Evolutionary conservation across 2,113 vertebrate species (phyloP).

Genomic region (Alouatta palliata): DNA sequence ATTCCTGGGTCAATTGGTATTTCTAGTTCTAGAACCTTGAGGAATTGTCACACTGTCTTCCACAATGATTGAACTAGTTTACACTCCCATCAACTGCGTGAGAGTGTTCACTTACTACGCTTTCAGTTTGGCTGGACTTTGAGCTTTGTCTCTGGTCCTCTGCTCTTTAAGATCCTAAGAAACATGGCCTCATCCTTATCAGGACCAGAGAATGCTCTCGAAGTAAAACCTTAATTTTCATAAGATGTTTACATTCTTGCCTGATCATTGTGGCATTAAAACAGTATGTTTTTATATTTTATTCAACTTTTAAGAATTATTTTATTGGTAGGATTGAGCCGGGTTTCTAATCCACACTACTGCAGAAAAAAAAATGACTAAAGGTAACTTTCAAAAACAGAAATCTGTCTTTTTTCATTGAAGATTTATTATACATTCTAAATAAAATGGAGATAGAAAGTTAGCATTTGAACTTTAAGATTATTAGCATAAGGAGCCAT

Average conservation of each 20-base stretch:
- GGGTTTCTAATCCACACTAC: not conserved
- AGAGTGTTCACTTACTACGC: no score
- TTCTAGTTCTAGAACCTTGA: no score
- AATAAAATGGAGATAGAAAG: not conserved
- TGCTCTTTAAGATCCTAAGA: not conserved
- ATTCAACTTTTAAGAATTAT: not conserved
- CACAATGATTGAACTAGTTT: no score
- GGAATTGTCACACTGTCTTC: no score
- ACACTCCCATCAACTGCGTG: no score
- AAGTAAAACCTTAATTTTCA: not conserved
- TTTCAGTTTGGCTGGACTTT: not conserved
- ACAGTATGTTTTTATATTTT: not conserved
- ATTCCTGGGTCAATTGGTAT: no score
- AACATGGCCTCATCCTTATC: not conserved
- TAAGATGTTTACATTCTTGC: not conserved
- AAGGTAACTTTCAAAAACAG: not conserved
- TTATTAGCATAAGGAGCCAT: not conserved
- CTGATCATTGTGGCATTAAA: not conserved
- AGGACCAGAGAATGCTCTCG: not conserved
- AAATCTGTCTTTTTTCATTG: not conserved
- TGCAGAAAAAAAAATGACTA: no score
- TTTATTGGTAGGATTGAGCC: not conserved
- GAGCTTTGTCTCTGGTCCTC: not conserved
- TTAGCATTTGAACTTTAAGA: slow-evolving; percentile 16
- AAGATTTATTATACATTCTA: not conserved